These are phyloP conservation scores for Eulemur albifrons DNA, from an alignment of 2,797 vertebrate genomes.

Conservation along the genomic window DNA sequence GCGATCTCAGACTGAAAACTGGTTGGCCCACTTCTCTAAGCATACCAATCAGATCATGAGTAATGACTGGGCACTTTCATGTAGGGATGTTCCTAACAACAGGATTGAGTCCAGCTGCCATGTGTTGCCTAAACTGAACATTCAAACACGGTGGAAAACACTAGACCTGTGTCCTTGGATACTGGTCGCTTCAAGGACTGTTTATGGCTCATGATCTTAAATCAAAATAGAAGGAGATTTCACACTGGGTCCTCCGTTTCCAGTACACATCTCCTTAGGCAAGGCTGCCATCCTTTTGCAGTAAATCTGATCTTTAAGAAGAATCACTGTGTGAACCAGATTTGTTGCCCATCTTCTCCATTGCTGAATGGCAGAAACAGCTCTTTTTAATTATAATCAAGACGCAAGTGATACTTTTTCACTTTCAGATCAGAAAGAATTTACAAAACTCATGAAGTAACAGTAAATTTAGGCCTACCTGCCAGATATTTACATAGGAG, in stretches of 20 bases:
- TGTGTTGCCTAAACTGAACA: constrained; percentile 77
- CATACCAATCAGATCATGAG: constrained; percentile 72
- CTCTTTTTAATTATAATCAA: background rate
- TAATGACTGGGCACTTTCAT: constrained; percentile 78
- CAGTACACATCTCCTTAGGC: constrained; percentile 37
- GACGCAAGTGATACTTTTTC: background rate
- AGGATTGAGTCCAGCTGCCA: constrained; percentile 72
- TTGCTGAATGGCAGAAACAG: background rate
- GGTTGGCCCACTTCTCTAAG: constrained; percentile 64
- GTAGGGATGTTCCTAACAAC: constrained; percentile 69
- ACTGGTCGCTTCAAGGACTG: constrained; percentile 74
- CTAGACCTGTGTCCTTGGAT: constrained; percentile 79
- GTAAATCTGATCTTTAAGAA: constrained; percentile 37
- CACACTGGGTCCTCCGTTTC: constrained; percentile 61
- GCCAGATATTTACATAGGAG: background rate
- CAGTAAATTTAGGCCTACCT: background rate
- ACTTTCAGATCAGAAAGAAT: constrained; percentile 15
- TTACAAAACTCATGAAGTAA: background rate
- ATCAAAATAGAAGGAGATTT: constrained; percentile 80
- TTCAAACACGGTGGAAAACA: constrained; percentile 80
- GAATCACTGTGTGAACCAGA: constrained; percentile 21
- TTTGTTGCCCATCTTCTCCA: background rate
- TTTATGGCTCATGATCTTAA: constrained; percentile 79
- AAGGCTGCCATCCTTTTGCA: constrained; percentile 56
- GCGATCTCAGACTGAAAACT: constrained; percentile 66